Evolutionary conservation across 1,140 invertebrate genomes (phyloP), one percentile per base, ranked within the genome.

Genomic region (Pachypeltis micranthus): DNA sequence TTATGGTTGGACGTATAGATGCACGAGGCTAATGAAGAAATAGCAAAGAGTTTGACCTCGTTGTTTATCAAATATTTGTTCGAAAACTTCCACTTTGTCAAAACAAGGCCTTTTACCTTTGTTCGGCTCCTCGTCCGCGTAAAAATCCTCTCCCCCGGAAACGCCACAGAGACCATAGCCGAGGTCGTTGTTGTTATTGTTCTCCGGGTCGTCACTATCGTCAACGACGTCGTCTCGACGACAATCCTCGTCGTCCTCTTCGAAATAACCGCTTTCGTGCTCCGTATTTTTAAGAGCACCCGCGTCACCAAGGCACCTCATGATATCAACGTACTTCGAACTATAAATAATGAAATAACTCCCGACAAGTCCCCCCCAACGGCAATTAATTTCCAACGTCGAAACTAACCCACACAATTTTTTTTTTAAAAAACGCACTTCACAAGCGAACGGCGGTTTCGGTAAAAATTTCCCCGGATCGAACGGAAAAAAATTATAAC

Each of bases 201-300:
- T 29, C n/a, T 47, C 28, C 24, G 16, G 57, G 23, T 25, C 14
- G 44, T 55, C 58, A 21, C 23, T 21, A 21, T 51, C 47, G 16
- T 39, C 31, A 16, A 10, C 23, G 16, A 51, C 21, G 14, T 16
- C 25, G 10, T 23, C 63, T 16, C 19, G n/a, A 1, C 26, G 21
- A 10, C 51, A 19, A 14, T 34, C 51, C 19, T 69, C 69, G 44
- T 69, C 69, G 10, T 65, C 69, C 23, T 67, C 69, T 44, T 73
- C 72, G 63, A 73, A 73, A 63, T 72, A 73, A 2, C 72, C 72
- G 66, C 72, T 73, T 66, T 73, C 72, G 70, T 73, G 72, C 61
- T 72, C 72, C 21, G 71, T 69, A 19, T 39, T 63, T 54, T 67
- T 67, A 27, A 71, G 70, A 44, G 69, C 67, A 62, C 70, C 71